phyloP scores from a whole-genome alignment of 1,140 invertebrate species.

The Stegodyphus mimosarum region DNA sequence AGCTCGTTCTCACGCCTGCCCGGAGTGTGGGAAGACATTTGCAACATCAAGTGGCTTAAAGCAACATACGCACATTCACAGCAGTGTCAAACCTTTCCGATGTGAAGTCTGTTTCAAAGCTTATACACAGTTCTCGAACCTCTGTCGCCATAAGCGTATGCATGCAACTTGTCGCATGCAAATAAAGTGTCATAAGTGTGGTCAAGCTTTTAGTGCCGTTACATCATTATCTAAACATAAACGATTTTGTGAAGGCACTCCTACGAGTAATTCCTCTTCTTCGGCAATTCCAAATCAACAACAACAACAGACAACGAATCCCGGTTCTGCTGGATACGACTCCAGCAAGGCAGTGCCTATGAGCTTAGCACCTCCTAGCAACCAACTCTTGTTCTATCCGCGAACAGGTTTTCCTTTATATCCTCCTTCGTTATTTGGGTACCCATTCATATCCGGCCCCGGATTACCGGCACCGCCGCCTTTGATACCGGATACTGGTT shows the following conservation, averaged over 20 bases:
- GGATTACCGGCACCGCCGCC: constrained; percentile 63
- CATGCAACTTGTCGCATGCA: constrained; percentile 87
- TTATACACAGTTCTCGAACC: constrained; percentile 99
- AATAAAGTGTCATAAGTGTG: constrained; percentile 92
- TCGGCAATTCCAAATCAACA: constrained; percentile 10
- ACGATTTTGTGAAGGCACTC: constrained; percentile 72
- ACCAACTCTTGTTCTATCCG: constrained; percentile 76
- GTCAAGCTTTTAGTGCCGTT: constrained; percentile 88
- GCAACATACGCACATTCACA: constrained; percentile 99
- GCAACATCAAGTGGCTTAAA: constrained; percentile 96
- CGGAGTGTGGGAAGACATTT: constrained; percentile 98
- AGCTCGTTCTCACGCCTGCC: constrained; percentile 86
- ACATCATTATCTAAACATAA: constrained; percentile 77
- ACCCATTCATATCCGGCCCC: constrained; percentile 61
- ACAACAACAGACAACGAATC: constrained; percentile 18
- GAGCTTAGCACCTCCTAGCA: constrained; percentile 52
- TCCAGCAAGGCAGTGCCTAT: constrained; percentile 56
- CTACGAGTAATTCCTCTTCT: constrained; percentile 12
- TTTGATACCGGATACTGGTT: constrained; percentile 59
- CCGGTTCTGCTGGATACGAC: constrained; percentile 31
- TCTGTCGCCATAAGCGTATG: constrained; percentile 99
- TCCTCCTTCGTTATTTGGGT: constrained; percentile 73
- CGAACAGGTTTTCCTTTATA: constrained; percentile 73
- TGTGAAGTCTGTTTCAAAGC: constrained; percentile 86
- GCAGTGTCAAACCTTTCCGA: constrained; percentile 97